Base-by-base conservation (phyloP, 2,888 invertebrate genomes). In the Dolichopus griseipennis region DNA sequence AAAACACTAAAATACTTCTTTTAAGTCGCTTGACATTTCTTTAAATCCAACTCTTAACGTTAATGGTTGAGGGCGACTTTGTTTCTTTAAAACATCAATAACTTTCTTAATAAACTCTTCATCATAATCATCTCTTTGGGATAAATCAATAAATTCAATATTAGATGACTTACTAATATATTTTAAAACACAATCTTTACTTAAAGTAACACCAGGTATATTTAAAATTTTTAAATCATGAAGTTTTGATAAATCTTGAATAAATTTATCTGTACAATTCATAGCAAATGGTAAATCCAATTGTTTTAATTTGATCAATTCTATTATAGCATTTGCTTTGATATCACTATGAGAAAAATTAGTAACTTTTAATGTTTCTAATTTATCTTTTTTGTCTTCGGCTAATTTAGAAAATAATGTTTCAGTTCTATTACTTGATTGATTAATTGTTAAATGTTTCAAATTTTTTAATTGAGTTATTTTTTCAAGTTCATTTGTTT, bases 401-500 rank as follows among this genome's bases (percentile, higher is more conserved):
- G 67, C 41, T 61, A 69, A 61, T 33, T 67, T 43, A 61, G 63
- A 33, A 43, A 67, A 69, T 64, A 67, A 37, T 64, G 52, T 20
- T 10, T 69, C 64, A 20, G 37, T 63, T 33, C 52, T 22, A 20
- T 15, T 37, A 34, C 61, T 65, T 27, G 64, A 27, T 64, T 61
- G 62, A 61, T 65, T 66, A 20, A 69, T 65, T 8, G 65, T 69
- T 65, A 69, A 65, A 43, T 52, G n/a, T 66, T 67, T 69, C 41
- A 69, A 64, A 18, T 64, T 65, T 41, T 33, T 67, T 21, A 69
- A 34, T 41, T 67, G 33, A 20, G 67, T 33, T 22, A 69, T 66
- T 22, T 21, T 8, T 52, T 33, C 27, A 34, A 67, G 43, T n/a
- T 67, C 61, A 10, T 69, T 65, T 22, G 66, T 67, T 65, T 61